These are phyloP conservation scores for Rhagonycha fulva DNA, from an alignment of 2,888 invertebrate species.

Conservation along the genomic window DNA sequence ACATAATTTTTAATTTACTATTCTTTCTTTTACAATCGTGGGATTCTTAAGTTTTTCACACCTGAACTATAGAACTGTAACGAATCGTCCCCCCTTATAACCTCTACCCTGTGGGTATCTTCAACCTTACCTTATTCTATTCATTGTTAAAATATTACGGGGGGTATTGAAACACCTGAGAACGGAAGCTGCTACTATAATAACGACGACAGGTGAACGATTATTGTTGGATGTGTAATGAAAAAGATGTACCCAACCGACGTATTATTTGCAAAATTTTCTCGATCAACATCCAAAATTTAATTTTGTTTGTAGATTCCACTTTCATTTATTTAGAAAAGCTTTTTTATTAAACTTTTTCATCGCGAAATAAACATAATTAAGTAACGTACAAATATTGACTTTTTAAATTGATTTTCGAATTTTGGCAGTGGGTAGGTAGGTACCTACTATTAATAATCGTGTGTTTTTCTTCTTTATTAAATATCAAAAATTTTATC, in stretches of 20 bases:
- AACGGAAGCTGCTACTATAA: slow-evolving; percentile 36
- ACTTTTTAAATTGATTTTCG: background rate
- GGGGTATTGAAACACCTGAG: slow-evolving; percentile 27
- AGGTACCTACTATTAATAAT: background rate
- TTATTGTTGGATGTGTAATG: slow-evolving; percentile 27
- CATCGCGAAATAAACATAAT: no score
- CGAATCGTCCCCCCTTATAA: slow-evolving; percentile 29
- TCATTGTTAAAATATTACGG: background rate
- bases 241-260: slow-evolving; percentile 8
- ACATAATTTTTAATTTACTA: slow-evolving; percentile 32
- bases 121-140: slow-evolving; percentile 13
- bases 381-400: background rate
- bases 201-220: slow-evolving; percentile 35
- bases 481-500: background rate
- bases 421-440: background rate
- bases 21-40: slow-evolving; percentile 32
- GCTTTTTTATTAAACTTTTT: no score
- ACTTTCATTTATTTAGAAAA: no score
- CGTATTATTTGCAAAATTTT: background rate
- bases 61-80: slow-evolving; percentile 36
- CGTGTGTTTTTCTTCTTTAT: background rate
- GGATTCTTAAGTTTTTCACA: slow-evolving; percentile 32
- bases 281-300: background rate
- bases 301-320: background rate
- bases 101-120: slow-evolving; percentile 31